Evolutionary conservation across 1,140 invertebrate genomes (phyloP), one percentile per base, ranked within the genome.

Genomic region (Anoplolepis gracilipes): DNA sequence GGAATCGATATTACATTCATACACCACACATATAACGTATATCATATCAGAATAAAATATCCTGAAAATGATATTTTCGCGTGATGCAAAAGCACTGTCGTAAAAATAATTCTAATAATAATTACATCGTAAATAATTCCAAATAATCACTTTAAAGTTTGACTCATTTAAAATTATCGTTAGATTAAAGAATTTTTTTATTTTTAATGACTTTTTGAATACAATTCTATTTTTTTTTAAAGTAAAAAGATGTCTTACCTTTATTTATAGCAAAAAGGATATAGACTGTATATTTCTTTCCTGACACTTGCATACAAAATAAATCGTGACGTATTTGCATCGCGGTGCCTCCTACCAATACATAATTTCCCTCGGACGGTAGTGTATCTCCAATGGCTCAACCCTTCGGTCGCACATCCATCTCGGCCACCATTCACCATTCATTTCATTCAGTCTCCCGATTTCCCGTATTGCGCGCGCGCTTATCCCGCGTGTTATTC

Each of bases 361-460:
- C 33, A 36, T 70, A 33, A 72, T 59, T 81, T 42, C 42, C 13
- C 8, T 59, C 11, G 8, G 28, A 57, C 25, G 11, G n/a, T 22
- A n/a, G n/a, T 33, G 13, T 22, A 46, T 55, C 16, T 28, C 25
- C 11, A 42, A 61, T 76, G 36, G 16, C 30, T 67, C 28, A n/a
- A 65, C 22, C 36, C 36, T 72, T 72, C 55, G 25, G 16, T 49
- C 46, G 46, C 16, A 28, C 25, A 61, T 28, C 42, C 55, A 76
- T 57, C 25, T 2, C 33, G 16, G 19, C 33, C 53, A 42, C 16
- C 78, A 55, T 39, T 22, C 67, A 82, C 46, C 65, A 42, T 42
- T 82, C 78, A 72, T 28, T 82, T 82, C 78, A 82, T 82, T 75
- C 81, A 84, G 30, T 87, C 64, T 85, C 75, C 25, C 28, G 39